Percentiles rank a stretch among this genome's conserved stretches.
Evolutionary conservation across 2,797 vertebrate genomes (phyloP).

Genomic region (Onychomys leucogaster): DNA sequence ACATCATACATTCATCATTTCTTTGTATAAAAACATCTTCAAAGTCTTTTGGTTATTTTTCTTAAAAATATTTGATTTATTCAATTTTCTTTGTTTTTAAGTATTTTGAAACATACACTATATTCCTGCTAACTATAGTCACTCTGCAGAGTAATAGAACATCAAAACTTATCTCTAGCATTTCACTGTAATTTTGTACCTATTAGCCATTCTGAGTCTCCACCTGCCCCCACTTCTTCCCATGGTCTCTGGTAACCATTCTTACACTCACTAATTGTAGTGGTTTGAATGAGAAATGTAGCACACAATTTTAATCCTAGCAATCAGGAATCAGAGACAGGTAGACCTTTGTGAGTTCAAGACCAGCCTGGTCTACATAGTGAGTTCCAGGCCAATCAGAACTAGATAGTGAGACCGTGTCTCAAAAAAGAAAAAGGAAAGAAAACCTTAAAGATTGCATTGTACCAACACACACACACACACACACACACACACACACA

Average conservation of each 20-base stretch:
- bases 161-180: background rate
- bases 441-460: background rate
- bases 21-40: background rate
- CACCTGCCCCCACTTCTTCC: too few species aligned
- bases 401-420: background rate
- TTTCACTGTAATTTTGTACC: background rate
- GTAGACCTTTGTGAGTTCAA: background rate
- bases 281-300: background rate
- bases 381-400: background rate
- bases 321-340: background rate
- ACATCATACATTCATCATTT: background rate
- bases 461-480: background rate
- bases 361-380: background rate
- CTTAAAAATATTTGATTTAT: background rate
- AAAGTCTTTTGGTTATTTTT: background rate
- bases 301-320: background rate
- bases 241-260: background rate
- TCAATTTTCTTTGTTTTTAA: background rate
- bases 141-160: background rate
- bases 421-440: background rate
- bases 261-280: background rate
- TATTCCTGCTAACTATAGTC: background rate
- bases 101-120: background rate
- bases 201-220: background rate
- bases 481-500: background rate